Base-by-base conservation (phyloP, 1,140 invertebrate genomes). In the Asobara japonica region DNA sequence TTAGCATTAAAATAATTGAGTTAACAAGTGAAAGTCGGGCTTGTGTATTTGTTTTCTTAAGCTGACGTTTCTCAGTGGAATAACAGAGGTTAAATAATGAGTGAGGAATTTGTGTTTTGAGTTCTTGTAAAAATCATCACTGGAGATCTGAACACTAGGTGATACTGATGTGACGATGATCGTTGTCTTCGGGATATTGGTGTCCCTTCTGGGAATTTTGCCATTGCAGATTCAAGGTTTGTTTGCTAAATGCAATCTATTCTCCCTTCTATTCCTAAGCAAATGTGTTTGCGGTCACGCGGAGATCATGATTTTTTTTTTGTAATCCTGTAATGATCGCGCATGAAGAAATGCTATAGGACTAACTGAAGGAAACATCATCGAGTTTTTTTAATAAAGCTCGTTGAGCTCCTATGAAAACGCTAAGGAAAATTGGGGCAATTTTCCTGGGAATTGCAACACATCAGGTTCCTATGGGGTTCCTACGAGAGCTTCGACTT, bases 181-280 rank as follows among this genome's bases (percentile, higher is more conserved):
- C 18, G 64, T 71, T 29, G n/a, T 65, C 69, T 29, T 71, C 62
- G 69, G 61, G 41, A 56, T 71, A 25, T 29, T 65, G n/a, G 45
- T 65, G 5, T 30, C 69, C 62, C 16, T 71, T 4, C 38, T 71
- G 3, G 69, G 69, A 45, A 51, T 65, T 29, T 22, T 71, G 36
- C 62, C 60, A 48, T 3, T 45, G 0, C 10, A 7, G 16, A 22
- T 36, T 11, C 31, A 65, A 65, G 69, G 69, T 71, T 71, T 33
- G 69, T 71, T 41, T 25, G 33, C n/a, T 16, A 45, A 45, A 45
- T 45, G 18, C n/a, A 16, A 16, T 18, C 7, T 38, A 38, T 38
- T n/a, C 1, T n/a, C 41, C 41, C n/a, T 18, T 45, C 41, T 16
- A 45, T 18, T 45, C n/a, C n/a, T n/a, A n/a, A n/a, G n/a, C n/a